Base-by-base conservation (phyloP, 30 jellyfish, hydroid and myxozoan genomes). In the Hydractinia symbiolongicarpus region DNA sequence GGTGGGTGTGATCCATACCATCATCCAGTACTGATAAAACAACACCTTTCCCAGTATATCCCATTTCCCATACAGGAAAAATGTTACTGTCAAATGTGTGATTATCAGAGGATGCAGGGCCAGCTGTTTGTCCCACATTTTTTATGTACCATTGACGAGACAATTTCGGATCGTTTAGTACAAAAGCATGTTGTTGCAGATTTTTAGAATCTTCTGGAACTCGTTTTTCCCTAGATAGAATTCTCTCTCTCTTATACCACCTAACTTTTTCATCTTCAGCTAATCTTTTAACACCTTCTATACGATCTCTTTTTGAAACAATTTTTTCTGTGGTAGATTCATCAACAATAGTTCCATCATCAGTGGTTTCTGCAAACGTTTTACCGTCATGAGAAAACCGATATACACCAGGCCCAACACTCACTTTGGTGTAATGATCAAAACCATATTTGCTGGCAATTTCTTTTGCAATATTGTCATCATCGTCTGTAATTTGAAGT, bases 1-100 rank as follows among this genome's bases (percentile, higher is more conserved):
- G 98, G 72, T 93, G 98, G 11, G 98, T 93, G 57, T 93, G 96
- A 70, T 93, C 98, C 95, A 93, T 87, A 4, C 98, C 98, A 81
- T 93, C 98, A 79, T 93, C 98, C 50, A 93, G 81, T 55, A 93
- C 96, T 19, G 96, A 88, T 53, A 93, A 69, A 21, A 86, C 96
- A 40, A 93, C 94, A 5, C 95, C 96, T 70, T 86, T 88, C 4
- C 98, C 98, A 10, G 96, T 87, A 58, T 86, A 86, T 49, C 98
- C 98, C 57, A 17, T 82, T 62, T 83, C 64, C 98, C 98, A 93
- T 54, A 84, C 98, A 15, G 81, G 83, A 57, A 19, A 53, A 52
- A 87, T 86, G 14, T 80, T 68, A 74, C 96, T 86, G 60, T 93
- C 98, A 77, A 93, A 93, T 16, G 79, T 82, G 44, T 30, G 44